phyloP scores from a whole-genome alignment of 2,113 vertebrate genomes.

The Puma concolor region DNA sequence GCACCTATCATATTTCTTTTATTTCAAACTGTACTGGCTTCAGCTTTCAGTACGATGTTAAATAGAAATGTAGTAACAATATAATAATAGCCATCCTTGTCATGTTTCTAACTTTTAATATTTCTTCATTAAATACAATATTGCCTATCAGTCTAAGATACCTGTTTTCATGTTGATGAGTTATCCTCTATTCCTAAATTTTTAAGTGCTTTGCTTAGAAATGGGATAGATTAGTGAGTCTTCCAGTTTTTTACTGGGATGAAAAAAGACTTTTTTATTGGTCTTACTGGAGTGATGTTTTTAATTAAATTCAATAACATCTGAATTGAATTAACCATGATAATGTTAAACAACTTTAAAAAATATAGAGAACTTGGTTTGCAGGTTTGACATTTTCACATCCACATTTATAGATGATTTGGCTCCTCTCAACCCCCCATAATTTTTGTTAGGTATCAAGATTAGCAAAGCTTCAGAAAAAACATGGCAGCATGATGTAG shows the following conservation, averaged over 20 bases:
- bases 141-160: background rate
- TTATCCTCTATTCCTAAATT: background rate
- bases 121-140: background rate
- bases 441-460: background rate
- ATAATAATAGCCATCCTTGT: background rate
- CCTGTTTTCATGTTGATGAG: background rate
- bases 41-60: background rate
- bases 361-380: background rate
- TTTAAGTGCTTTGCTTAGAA: slow-evolving; percentile 21
- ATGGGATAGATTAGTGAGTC: background rate
- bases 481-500: background rate
- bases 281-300: background rate
- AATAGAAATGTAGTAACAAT: background rate
- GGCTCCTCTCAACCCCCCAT: background rate
- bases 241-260: background rate
- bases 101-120: background rate
- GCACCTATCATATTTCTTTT: background rate
- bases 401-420: background rate
- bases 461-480: background rate
- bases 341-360: background rate
- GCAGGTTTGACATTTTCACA: background rate
- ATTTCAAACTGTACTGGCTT: background rate
- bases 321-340: background rate
- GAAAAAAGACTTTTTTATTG: background rate
- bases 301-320: background rate